Base-by-base conservation (phyloP, 2,888 invertebrate genomes). In the Gymnosoma rotundatum region DNA sequence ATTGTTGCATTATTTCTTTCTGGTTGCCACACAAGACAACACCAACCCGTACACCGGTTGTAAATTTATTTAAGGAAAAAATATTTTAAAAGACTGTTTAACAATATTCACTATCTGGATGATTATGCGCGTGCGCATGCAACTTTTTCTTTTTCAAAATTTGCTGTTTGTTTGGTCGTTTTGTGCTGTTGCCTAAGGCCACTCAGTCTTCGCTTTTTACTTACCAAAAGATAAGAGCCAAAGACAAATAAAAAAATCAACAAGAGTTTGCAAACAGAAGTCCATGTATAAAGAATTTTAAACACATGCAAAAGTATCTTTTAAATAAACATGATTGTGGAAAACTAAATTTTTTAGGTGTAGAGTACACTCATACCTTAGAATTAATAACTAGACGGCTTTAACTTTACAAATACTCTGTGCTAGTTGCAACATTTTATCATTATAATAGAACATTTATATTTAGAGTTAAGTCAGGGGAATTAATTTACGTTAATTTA, bases 181-280 rank as follows among this genome's bases (percentile, higher is more conserved):
- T 20, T 52, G 18, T 48, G 8, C 64, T 42, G 38, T 58, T 25
- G 74, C 83, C 75, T 45, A 16, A 70, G 70, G 83, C 50, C 56
- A 67, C 64, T 45, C 48, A n/a, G 20, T 56, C 14, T 67, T 67
- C 25, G 61, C 56, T 32, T 38, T 18, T 36, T 20, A 7, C 10
- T 64, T 48, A 60, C 56, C 36, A 21, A 72, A 38, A 83, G 79
- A 80, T 78, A 78, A 83, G 70, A 80, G 70, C 12, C 45, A 36
- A 56, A 73, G 72, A 70, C 60, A n/a, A 66, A 56, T 21, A 58
- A 78, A 45, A 36, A 8, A 56, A 52, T 61, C 52, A 83, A 60
- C 73, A 86, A 78, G 64, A 86, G 87, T 87, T 85, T 87, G 87
- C 87, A 89, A 89, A 88, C 87, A 69, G 83, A 80, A 86, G 86